phyloP scores from a whole-genome alignment of 2,888 invertebrate species.

The Plebejus argus region DNA sequence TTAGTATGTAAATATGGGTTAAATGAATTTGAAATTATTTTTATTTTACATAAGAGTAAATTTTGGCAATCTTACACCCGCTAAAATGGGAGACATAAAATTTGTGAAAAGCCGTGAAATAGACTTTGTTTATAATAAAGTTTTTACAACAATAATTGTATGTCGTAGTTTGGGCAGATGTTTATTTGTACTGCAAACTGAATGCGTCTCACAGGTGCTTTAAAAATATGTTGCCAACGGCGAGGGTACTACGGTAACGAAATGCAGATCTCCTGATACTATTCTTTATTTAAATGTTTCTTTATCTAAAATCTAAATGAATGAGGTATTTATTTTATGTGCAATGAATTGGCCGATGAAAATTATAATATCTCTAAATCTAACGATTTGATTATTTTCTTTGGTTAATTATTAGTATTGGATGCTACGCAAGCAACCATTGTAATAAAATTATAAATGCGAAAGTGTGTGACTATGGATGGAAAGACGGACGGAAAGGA shows the following conservation, averaged over 20 bases:
- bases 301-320: background rate
- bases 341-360: background rate
- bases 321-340: background rate
- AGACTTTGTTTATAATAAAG: conserved; percentile 27
- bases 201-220: background rate
- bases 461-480: too few relatives aligned
- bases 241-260: background rate
- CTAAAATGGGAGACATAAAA: conserved; percentile 8
- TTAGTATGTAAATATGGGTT: too few relatives aligned
- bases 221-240: conserved; percentile 6
- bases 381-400: background rate
- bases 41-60: background rate
- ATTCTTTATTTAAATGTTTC: background rate
- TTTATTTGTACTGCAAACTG: background rate
- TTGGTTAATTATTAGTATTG: background rate
- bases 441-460: too few relatives aligned
- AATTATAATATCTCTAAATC: background rate
- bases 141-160: conserved; percentile 9
- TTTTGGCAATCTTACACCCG: background rate
- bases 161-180: background rate
- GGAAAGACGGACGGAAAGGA: too few relatives aligned
- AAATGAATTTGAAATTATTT: too few relatives aligned
- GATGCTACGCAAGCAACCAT: background rate
- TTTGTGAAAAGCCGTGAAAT: background rate
- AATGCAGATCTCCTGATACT: background rate